These are phyloP conservation scores for Hylyphantes graminicola DNA, from an alignment of 1,140 invertebrate species.

Conservation along the genomic window DNA sequence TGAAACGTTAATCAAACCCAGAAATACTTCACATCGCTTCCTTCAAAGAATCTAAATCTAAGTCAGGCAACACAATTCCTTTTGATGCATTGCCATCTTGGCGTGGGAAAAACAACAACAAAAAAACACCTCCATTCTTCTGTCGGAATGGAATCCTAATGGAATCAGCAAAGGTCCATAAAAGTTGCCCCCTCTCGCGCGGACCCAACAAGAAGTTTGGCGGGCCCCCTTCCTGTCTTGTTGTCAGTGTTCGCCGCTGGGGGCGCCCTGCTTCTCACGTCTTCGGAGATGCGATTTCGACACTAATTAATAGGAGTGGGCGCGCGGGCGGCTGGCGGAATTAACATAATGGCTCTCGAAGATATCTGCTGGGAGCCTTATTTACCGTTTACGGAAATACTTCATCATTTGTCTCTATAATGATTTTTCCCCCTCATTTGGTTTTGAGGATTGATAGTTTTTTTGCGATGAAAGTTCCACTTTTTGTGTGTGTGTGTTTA, in stretches of 20 bases:
- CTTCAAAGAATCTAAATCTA: too few relatives aligned
- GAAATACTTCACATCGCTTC: too few relatives aligned
- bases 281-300: neutral
- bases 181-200: neutral
- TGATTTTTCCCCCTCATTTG: neutral
- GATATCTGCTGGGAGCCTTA: neutral
- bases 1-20: too few relatives aligned
- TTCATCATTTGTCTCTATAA: slow-evolving; percentile 16
- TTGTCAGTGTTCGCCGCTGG: slow-evolving; percentile 32
- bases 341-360: slow-evolving; percentile 9
- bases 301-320: slow-evolving; percentile 36
- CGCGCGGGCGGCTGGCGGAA: neutral
- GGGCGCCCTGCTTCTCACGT: slow-evolving; percentile 13
- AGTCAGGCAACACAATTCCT: too few relatives aligned
- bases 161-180: slow-evolving; percentile 2
- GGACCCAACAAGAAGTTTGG: slow-evolving; percentile 48
- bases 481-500: too few relatives aligned
- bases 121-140: too few relatives aligned
- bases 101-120: too few relatives aligned
- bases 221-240: slow-evolving; percentile 18
- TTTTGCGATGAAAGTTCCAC: too few relatives aligned
- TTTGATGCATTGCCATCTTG: too few relatives aligned
- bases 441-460: too few relatives aligned
- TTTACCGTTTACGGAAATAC: slow-evolving; percentile 25
- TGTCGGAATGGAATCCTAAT: neutral